Evolutionary conservation across 2,113 vertebrate species (phyloP).

Genomic region (Proterorhinus semilunaris): DNA sequence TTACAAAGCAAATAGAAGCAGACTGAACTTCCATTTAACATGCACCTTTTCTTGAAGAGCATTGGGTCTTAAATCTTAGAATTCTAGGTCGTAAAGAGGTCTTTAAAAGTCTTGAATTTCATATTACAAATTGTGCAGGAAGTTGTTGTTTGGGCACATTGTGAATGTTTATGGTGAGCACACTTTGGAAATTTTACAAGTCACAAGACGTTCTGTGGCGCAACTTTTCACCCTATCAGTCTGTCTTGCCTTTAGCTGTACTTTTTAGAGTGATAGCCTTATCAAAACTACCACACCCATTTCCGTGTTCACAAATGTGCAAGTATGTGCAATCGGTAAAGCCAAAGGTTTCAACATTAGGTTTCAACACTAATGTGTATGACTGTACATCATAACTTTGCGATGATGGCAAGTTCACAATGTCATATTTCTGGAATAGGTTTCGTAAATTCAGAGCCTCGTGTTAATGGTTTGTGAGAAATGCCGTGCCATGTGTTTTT

Average conservation of each 20-base stretch:
- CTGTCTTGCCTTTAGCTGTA: neutral
- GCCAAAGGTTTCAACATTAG: too few relatives aligned
- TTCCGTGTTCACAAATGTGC: neutral
- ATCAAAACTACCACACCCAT: neutral
- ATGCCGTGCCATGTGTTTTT: slow-evolving; percentile 6
- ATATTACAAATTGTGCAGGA: too few relatives aligned
- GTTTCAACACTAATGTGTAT: too few relatives aligned
- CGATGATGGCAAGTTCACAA: too few relatives aligned
- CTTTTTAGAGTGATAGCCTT: neutral
- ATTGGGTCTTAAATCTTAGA: too few relatives aligned
- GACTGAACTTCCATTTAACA: too few relatives aligned
- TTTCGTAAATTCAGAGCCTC: neutral
- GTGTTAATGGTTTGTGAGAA: neutral
- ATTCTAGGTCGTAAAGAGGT: too few relatives aligned
- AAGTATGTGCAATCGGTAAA: too few relatives aligned
- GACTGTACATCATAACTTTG: too few relatives aligned
- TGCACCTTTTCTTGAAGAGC: too few relatives aligned
- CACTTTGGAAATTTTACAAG: neutral
- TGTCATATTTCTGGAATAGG: neutral
- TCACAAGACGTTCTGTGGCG: neutral
- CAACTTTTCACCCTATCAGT: neutral
- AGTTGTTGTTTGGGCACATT: neutral
- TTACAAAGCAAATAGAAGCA: too few relatives aligned
- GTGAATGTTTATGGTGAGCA: neutral
- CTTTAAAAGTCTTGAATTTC: too few relatives aligned